Base-by-base conservation (phyloP, 2,113 vertebrate species). In the Eptatretus burgeri region DNA sequence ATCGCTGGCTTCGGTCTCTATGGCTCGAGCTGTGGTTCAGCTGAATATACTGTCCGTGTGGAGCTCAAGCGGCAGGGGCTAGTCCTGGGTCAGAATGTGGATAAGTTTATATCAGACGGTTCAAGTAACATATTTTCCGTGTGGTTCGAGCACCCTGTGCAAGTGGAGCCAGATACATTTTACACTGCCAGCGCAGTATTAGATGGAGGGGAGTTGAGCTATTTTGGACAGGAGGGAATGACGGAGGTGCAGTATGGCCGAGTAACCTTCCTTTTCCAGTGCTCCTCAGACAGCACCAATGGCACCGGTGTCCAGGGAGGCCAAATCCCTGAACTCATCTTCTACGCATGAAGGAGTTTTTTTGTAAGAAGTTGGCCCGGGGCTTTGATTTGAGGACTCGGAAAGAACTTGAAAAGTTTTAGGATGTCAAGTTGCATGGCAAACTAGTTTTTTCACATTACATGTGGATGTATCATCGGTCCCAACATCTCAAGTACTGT, bases 161-260 rank as follows among this genome's bases (percentile, higher is more conserved):
- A 95, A 76, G 86, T 93, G 0, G 87, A 95, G 73, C 83, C 87
- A 0, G 89, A 95, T 69, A 94, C 85, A 10, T 94, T 95, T 74
- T 95, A 95, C 73, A 95, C 89, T 1, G 89, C 89, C 16, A 93
- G 87, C 0, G 87, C 93, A 66, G 78, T 95, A 64, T 76, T 95
- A 69, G 89, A 95, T 19, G 89, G 89, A 62, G 93, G 80, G 0
- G 89, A 95, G 74, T 76, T 95, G 66, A 95, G 89, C 72, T 94
- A 95, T 71, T 95, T 95, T 19, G 89, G 89, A 66, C 89, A 94
- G 64, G 89, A 95, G 69, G 89, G 89, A 63, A 88, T 95, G 89
- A 95, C 89, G 4, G 89, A 95, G 72, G 89, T 95, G 51, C 87
- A 95, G 70, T 89, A 86, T 70, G 89, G 89, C 62, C 91, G 87